Base-by-base conservation (phyloP, 2,888 invertebrate genomes). In the Neocrepidodera transversa region DNA sequence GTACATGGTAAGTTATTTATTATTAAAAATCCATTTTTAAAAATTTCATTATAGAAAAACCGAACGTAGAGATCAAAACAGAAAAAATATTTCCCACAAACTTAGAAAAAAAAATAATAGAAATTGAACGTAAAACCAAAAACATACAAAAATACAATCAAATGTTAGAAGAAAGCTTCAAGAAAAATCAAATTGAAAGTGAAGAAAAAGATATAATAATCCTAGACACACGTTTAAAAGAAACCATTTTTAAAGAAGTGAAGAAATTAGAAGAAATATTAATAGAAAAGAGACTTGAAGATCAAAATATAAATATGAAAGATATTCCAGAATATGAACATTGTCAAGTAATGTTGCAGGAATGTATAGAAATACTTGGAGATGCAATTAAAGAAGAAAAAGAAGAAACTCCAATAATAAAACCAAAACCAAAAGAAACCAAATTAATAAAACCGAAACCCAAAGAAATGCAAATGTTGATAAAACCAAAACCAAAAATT, bases 81-180 rank as follows among this genome's bases (percentile, higher is more conserved):
- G n/a, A n/a, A 4, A 26, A 43, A 7, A 2, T 43, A 7, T 13
- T 43, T 13, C 43, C 43, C 11, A 20, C 43, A 11, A 18, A 43
- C 13, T 43, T 43, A 11, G 43, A 43, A 11, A 43, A 43, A 11
- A 43, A 43, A 23, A 20, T 43, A 4, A 6, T 26, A 2, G 45
- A 45, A 11, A 45, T 45, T 8, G 26, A 45, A 26, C 26, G 16
- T 7, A 45, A 45, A 45, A 45, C 45, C 13, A 23, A 45, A 13
- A 45, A 45, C 6, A 45, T 45, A 4, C 45, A 45, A 45, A 13
- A 26, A 11, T 45, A 45, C 14, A 45, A 45, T 45, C 4, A 45
- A 26, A 26, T 45, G 5, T 28, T 45, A 4, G 45, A 45, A 26
- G 26, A n/a, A 10, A 13, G 7, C 10, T 45, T 26, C 26, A 45